Percentiles rank a stretch among this genome's conserved stretches.
Conservation (phyloP, 2,113 vertebrate genomes). For the Herpetotheres cachinnans region DNA sequence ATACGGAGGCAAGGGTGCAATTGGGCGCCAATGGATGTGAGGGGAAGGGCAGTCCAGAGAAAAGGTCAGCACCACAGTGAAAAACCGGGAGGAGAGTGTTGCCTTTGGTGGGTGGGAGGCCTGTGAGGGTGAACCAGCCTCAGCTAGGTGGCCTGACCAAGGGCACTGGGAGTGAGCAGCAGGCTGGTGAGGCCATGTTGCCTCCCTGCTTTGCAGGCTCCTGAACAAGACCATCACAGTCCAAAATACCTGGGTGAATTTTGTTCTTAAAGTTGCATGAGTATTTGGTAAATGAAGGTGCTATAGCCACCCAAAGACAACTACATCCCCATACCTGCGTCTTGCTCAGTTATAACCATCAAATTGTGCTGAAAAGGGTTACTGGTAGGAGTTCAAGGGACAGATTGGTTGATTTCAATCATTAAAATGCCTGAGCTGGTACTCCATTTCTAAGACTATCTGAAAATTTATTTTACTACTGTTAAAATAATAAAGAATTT, state of each 20-base stretch:
- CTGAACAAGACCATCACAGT: rapidly evolving
- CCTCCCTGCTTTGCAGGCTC: neutral
- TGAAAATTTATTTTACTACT: neutral
- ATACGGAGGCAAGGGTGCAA: neutral
- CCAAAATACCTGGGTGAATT: rapidly evolving
- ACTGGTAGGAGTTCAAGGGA: neutral
- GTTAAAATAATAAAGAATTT: neutral
- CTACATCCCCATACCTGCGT: rapidly evolving
- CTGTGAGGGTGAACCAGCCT: rapidly evolving
- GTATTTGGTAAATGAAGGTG: neutral
- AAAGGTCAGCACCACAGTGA: neutral
- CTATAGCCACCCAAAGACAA: neutral
- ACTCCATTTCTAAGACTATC: neutral
- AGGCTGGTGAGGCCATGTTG: neutral
- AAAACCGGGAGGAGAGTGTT: neutral
- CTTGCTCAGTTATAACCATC: neutral
- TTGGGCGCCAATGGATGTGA: neutral
- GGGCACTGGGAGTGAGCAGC: rapidly evolving
- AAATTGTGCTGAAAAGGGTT: neutral
- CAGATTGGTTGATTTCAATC: neutral
- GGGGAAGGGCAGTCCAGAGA: neutral
- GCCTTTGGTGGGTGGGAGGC: rapidly evolving
- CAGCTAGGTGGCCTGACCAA: rapidly evolving
- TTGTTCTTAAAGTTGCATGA: neutral
- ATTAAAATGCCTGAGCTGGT: neutral